phyloP scores from a whole-genome alignment of 2,113 vertebrate genomes.

The Coturnix japonica region DNA sequence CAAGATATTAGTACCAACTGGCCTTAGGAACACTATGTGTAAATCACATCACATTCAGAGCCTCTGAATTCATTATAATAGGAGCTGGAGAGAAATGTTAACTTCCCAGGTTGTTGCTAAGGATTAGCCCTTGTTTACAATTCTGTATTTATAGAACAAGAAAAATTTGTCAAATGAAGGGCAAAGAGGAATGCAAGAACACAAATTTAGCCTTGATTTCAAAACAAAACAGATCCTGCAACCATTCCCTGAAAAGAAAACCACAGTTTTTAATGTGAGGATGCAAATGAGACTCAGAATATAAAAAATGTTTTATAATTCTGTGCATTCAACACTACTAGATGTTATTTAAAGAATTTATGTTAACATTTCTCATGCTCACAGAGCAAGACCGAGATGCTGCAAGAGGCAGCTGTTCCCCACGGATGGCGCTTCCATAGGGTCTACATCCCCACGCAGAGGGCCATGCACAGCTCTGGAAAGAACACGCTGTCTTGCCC shows the following conservation, averaged over 20 bases:
- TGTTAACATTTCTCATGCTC: conserved; percentile 62
- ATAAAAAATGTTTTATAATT: conserved; percentile 71
- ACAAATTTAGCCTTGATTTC: conserved; percentile 69
- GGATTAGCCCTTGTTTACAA: conserved; percentile 71
- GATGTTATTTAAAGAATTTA: conserved; percentile 68
- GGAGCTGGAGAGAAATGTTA: conserved; percentile 55
- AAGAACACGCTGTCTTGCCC: fast-evolving
- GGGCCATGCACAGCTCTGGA: fast-evolving
- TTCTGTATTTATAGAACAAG: conserved; percentile 64
- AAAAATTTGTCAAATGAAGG: conserved; percentile 68
- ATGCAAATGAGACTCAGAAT: conserved; percentile 68
- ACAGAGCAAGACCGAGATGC: conserved; percentile 49
- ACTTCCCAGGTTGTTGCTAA: conserved; percentile 69
- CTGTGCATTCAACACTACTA: conserved; percentile 62
- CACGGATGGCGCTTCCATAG: background rate
- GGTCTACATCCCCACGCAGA: background rate
- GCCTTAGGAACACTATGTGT: conserved; percentile 43
- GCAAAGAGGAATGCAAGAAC: conserved; percentile 61
- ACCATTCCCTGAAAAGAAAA: conserved; percentile 61
- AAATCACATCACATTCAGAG: conserved; percentile 61
- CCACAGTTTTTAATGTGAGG: conserved; percentile 63
- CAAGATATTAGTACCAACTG: conserved; percentile 59
- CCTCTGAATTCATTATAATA: conserved; percentile 63
- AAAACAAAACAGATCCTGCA: conserved; percentile 67
- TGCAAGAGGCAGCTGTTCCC: conserved; percentile 40